Percentiles rank a stretch among this genome's conserved stretches.
Conservation (phyloP, 2,797 vertebrate genomes). For the Rhinophrynus dorsalis region DNA sequence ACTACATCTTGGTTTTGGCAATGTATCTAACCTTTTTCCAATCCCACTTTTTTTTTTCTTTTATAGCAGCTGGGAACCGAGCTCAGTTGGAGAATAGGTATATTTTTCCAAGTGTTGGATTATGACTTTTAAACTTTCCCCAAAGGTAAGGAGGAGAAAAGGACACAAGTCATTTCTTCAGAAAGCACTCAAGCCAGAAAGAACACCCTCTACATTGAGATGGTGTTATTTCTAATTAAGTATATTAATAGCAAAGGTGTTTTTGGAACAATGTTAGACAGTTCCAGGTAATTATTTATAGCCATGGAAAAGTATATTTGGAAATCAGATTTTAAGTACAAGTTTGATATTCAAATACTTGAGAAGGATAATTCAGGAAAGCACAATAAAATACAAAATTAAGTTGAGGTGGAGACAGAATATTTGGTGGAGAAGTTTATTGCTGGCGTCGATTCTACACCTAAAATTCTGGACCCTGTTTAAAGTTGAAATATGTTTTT, state of each 20-base stretch:
- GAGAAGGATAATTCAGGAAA: neutral
- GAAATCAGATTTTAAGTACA: constrained; percentile 20
- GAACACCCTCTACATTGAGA: constrained; percentile 35
- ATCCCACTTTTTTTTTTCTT: constrained; percentile 3
- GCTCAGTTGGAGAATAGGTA: constrained; percentile 26
- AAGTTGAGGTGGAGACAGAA: neutral
- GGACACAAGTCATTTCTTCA: constrained; percentile 17
- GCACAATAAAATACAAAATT: constrained; percentile 1
- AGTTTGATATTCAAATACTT: constrained; percentile 22
- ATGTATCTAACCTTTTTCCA: constrained; percentile 21
- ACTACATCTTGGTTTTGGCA: constrained; percentile 46
- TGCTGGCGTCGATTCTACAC: constrained; percentile 25
- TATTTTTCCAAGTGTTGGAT: constrained; percentile 43
- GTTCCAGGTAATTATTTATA: constrained; percentile 37
- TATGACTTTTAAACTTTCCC: constrained; percentile 34
- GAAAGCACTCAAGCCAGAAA: neutral
- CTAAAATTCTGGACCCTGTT: constrained; percentile 29
- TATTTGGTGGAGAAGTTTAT: constrained; percentile 3
- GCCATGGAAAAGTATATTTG: constrained; percentile 12
- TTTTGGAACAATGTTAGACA: constrained; percentile 40
- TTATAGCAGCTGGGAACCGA: constrained; percentile 27
- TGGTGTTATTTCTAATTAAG: constrained; percentile 47
- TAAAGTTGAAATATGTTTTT: constrained; percentile 25
- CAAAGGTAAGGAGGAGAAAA: constrained; percentile 15
- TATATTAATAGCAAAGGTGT: constrained; percentile 43